Base-by-base conservation (phyloP, 1,140 invertebrate genomes). In the Pectinophora gossypiella region DNA sequence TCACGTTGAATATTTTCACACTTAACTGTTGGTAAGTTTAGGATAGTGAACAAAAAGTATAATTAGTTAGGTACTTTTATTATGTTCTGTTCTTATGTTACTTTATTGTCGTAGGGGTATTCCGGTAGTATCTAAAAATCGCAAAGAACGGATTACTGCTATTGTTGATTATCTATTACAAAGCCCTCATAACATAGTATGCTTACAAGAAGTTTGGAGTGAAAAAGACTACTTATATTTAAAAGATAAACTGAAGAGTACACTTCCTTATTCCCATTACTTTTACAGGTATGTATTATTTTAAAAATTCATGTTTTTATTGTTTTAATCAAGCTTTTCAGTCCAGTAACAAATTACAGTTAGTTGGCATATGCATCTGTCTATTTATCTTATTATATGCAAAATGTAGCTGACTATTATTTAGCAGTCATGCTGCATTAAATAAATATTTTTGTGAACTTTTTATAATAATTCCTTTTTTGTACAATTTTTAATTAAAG, bases 161-260 rank as follows among this genome's bases (percentile, higher is more conserved):
- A 96, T 99, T 58, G 93, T 92, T 22, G 90, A 93, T 43, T 91
- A 93, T 65, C 78, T 99, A 40, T 74, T 85, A 9, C 87, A 80
- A 16, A 92, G 91, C 44, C 80, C 91, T 15, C 96, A 96, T 88
- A 96, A 98, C 84, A 91, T 99, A 66, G 94, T 98, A 1, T 95
- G 96, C 52, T 85, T 99, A 10, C 96, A 99, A 90, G 97, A 99
- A 90, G 91, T 98, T 77, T 98, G 96, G 96, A 91, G 90, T 49
- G 89, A 93, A 57, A 75, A 89, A 40, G 96, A 98, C 85, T 98
- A 91, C 85, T 82, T 94, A 58, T 87, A 88, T 57, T 90, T 97
- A 16, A 91, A 90, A 59, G 78, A 92, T 0, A 91, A 89, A 72
- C 88, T 92, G 1, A 76, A 89, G 35, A 73, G 72, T 51, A 82